Base-by-base conservation (phyloP, 1,140 invertebrate genomes). In the Argopecten irradians region DNA sequence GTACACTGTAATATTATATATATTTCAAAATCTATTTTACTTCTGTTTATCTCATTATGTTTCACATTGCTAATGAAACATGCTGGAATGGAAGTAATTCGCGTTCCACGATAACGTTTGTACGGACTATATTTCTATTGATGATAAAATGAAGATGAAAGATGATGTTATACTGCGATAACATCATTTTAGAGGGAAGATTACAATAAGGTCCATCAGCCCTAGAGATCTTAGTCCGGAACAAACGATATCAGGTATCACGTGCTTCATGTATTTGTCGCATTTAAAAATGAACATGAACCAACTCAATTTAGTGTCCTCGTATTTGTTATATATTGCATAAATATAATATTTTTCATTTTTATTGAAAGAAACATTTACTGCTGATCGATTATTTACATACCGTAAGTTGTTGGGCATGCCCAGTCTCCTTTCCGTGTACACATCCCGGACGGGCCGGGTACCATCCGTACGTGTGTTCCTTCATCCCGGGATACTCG, bases 401-500 rank as follows among this genome's bases (percentile, higher is more conserved):
- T 86, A 93, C 92, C 91, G 71, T 92, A 92, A n/a, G 89, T 34
- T 16, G 88, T n/a, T 90, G 22, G 92, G 91, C 55, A 86, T 89
- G 8, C 90, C 89, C 83, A 90, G 88, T n/a, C 89, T 36, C 82
- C 92, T 91, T 32, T 91, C 90, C 22, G 88, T 89, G 85, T 93
- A 93, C 32, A 93, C 89, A 82, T 93, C 91, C 41, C 91, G 88
- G 0, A 88, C 91, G 16, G n/a, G 93, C 90, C 2, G 93, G 93
- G 84, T 93, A 93, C 93, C 93, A 93, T 32, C 92, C 93, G 85
- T 93, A 93, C 9, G 91, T 92, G 71, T 89, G 83, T 71, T 93
- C 93, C 88, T 93, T 92, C 92, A 93, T 93, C 16, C 33, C 86
- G 55, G 85, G 55, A 71, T 71, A 16, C 16, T 71, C 55, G 55